Percentiles rank a stretch among this genome's conserved stretches.
These are phyloP conservation scores for Mizuhopecten yessoensis DNA, from an alignment of 1,140 invertebrate genomes.

Conservation along the genomic window DNA sequence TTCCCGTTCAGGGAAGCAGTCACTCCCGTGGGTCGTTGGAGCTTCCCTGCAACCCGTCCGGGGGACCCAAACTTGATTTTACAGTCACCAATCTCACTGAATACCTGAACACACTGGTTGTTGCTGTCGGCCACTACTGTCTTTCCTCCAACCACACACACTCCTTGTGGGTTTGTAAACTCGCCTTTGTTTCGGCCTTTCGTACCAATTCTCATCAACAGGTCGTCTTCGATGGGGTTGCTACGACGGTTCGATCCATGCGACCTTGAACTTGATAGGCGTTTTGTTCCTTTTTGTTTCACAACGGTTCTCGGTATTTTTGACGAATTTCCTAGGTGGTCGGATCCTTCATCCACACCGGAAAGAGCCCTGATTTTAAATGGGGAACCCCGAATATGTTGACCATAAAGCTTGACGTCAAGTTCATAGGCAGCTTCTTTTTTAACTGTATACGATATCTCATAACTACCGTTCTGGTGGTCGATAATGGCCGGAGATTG, in stretches of 20 bases:
- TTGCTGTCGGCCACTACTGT: slow-evolving; percentile 86
- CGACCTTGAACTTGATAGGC: slow-evolving; percentile 82
- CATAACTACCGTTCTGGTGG: slow-evolving; percentile 84
- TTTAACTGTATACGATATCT: slow-evolving; percentile 83
- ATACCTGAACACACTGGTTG: slow-evolving; percentile 86
- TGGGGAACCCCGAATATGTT: slow-evolving; percentile 84
- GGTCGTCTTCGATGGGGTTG: slow-evolving; percentile 84
- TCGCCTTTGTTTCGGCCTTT: slow-evolving; percentile 85
- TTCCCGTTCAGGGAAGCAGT: slow-evolving; percentile 85
- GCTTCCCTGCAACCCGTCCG: slow-evolving; percentile 84
- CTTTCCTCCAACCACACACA: slow-evolving; percentile 82
- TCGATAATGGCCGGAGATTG: slow-evolving; percentile 82
- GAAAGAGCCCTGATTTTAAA: slow-evolving; percentile 81
- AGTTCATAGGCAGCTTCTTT: slow-evolving; percentile 83
- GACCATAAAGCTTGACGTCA: slow-evolving; percentile 83
- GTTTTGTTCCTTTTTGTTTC: slow-evolving; percentile 81
- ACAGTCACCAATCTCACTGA: slow-evolving; percentile 80
- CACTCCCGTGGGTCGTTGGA: slow-evolving; percentile 86
- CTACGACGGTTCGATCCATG: slow-evolving; percentile 83
- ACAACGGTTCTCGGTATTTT: slow-evolving; percentile 79
- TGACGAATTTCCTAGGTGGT: slow-evolving; percentile 67
- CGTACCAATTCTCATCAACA: slow-evolving; percentile 82
- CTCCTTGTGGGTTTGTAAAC: slow-evolving; percentile 86
- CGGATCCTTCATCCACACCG: slow-evolving; percentile 67
- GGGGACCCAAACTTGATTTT: slow-evolving; percentile 84